Evolutionary conservation across 2,797 vertebrate species (phyloP).

Genomic region (Leptodactylus fallax): DNA sequence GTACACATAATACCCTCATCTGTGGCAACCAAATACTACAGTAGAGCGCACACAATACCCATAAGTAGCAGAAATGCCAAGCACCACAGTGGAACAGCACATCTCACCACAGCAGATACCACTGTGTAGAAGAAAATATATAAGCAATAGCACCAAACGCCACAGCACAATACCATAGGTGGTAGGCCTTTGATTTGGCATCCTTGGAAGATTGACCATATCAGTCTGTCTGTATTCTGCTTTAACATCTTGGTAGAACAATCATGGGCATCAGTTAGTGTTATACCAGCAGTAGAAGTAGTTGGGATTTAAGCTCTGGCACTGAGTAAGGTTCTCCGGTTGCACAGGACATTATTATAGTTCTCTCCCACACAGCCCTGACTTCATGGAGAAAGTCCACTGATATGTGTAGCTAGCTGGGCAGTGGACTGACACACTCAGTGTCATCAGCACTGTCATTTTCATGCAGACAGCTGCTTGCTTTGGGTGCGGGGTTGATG

Average conservation of each 20-base stretch:
- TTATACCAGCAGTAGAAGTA: neutral
- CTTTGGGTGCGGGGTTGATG: conserved; percentile 3
- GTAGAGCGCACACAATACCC: too few species aligned
- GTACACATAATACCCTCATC: too few species aligned
- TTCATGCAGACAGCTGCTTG: conserved; percentile 20
- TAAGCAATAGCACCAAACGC: too few species aligned
- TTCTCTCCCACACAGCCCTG: neutral
- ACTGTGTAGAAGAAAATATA: too few species aligned
- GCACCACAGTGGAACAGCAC: too few species aligned
- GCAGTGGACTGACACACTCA: neutral
- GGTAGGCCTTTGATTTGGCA: too few species aligned
- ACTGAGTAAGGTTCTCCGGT: neutral
- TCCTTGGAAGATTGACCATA: neutral
- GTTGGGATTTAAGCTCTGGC: neutral
- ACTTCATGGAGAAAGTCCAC: neutral
- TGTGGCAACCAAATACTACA: too few species aligned
- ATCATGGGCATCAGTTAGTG: neutral
- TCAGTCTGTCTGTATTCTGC: too few species aligned
- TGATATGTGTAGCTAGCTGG: neutral
- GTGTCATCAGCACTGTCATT: conserved; percentile 19
- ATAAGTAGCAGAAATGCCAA: too few species aligned
- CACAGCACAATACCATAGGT: too few species aligned
- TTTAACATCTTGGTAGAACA: neutral
- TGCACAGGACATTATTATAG: neutral
- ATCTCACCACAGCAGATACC: too few species aligned